Base-by-base conservation (phyloP, 2,797 vertebrate genomes). In the Diglossa cyanea region DNA sequence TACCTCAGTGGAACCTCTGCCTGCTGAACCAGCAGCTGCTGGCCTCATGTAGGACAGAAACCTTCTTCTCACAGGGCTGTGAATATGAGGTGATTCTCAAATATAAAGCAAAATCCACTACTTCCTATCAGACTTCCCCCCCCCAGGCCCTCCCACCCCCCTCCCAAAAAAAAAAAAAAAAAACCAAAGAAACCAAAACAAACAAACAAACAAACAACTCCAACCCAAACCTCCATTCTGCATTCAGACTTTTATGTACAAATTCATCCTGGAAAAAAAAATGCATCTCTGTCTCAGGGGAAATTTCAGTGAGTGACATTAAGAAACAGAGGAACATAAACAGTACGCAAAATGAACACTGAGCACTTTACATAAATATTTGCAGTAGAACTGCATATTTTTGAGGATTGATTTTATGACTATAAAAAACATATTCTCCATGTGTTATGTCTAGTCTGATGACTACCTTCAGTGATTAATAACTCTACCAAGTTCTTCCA, bases 91-190 rank as follows among this genome's bases (percentile, higher is more conserved):
- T 6, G 7, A 67, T 53, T 55, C 53, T 61, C 57, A 71, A 37
- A 6, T 35, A 14, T 11, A 73, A 76, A 82, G 35, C 7, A 85
- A 68, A 88, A 53, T 18, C 0, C 4, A 50, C 5, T 28, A 18
- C 9, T 67, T 48, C 30, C 60, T 14, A 61, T 71, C 16, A 30
- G 20, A 21, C 4, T 11, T 39, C 3, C 14, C 14, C 3, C 5
- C 0, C 15, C 33, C 0, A 6, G 12, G 1, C 14, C 6, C 17
- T 28, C 17, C 26, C 5, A 0, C 21, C 4, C 17, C 8, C 4
- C 7, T 7, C 15, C 10, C 10, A 47, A 47, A 48, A 26, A 13
- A 39, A 39, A 62, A 16, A 15, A 47, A 45, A 45, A 47, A 25
- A 13, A 39, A 17, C 0, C 7, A 10, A 42, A 35, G 5, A 11